These are phyloP conservation scores for Epinephelus coioides DNA, from an alignment of 2,797 vertebrate species.

Conservation along the genomic window DNA sequence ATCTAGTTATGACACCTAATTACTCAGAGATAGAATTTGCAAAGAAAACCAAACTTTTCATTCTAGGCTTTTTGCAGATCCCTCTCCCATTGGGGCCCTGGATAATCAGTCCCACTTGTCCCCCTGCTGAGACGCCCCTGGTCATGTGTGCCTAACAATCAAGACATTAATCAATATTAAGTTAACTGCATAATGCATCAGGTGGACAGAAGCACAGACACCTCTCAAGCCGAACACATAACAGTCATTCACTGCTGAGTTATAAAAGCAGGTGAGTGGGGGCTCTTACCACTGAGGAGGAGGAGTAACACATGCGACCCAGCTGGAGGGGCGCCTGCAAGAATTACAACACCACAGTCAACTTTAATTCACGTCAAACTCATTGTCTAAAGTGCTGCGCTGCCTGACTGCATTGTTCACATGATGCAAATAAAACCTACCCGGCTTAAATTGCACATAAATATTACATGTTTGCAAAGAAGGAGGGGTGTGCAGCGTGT, in stretches of 20 bases:
- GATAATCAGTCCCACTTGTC: too few species aligned
- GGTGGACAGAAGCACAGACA: neutral
- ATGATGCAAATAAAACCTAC: slow-evolving; percentile 9
- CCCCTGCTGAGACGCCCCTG: too few species aligned
- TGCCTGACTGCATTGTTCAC: neutral
- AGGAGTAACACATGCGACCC: slow-evolving; percentile 82
- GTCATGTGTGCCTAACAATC: neutral
- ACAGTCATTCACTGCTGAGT: neutral
- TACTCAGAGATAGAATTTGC: too few species aligned
- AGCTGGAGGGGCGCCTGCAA: slow-evolving; percentile 82
- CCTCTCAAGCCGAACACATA: neutral
- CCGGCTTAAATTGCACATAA: neutral
- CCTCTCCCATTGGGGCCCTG: too few species aligned
- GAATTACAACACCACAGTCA: slow-evolving; percentile 31
- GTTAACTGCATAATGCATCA: neutral
- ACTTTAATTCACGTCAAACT: neutral
- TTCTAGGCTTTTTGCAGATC: too few species aligned
- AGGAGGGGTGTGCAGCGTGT: slow-evolving; percentile 33
- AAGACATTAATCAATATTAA: too few species aligned
- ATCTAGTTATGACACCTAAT: too few species aligned
- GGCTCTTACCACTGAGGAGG: slow-evolving; percentile 86
- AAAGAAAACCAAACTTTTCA: too few species aligned
- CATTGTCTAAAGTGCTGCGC: neutral
- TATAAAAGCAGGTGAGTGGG: neutral
- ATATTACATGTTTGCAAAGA: slow-evolving; percentile 5